Evolutionary conservation across 2,113 vertebrate species (phyloP).

Genomic region (Leuciscus idus): DNA sequence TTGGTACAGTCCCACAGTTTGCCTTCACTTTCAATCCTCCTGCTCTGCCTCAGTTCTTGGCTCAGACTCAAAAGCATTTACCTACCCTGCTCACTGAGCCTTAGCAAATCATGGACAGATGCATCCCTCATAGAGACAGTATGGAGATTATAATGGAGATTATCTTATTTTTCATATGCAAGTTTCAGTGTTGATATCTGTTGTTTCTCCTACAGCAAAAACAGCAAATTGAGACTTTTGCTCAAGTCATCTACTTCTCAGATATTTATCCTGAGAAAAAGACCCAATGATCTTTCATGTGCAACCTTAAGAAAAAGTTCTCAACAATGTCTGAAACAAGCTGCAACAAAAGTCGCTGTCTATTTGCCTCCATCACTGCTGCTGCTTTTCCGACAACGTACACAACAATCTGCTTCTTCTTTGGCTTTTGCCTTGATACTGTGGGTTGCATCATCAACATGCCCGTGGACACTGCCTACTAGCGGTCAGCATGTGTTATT

Average conservation of each 20-base stretch:
- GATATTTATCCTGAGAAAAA: neutral
- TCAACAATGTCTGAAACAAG: neutral
- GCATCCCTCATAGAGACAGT: constrained; percentile 1
- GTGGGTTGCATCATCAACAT: too few species aligned
- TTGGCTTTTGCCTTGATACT: too few species aligned
- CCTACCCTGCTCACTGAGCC: constrained; percentile 8
- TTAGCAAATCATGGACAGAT: neutral
- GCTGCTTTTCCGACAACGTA: too few species aligned
- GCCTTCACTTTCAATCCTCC: constrained; percentile 50
- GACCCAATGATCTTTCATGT: neutral
- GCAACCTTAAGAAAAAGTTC: neutral
- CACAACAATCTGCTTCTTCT: too few species aligned
- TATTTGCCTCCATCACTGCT: too few species aligned
- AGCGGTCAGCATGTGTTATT: too few species aligned
- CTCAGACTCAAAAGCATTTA: constrained; percentile 40
- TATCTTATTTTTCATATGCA: neutral
- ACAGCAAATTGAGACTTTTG: neutral
- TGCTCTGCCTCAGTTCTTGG: constrained; percentile 60
- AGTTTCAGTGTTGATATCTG: neutral
- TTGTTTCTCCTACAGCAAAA: neutral
- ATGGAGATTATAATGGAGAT: neutral
- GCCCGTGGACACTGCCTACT: too few species aligned
- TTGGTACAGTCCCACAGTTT: constrained; percentile 36
- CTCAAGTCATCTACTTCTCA: neutral
- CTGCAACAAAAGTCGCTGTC: too few species aligned